Evolutionary conservation across 1,140 invertebrate genomes (phyloP), one percentile per base, ranked within the genome.

Genomic region (Euglossa dilemma): DNA sequence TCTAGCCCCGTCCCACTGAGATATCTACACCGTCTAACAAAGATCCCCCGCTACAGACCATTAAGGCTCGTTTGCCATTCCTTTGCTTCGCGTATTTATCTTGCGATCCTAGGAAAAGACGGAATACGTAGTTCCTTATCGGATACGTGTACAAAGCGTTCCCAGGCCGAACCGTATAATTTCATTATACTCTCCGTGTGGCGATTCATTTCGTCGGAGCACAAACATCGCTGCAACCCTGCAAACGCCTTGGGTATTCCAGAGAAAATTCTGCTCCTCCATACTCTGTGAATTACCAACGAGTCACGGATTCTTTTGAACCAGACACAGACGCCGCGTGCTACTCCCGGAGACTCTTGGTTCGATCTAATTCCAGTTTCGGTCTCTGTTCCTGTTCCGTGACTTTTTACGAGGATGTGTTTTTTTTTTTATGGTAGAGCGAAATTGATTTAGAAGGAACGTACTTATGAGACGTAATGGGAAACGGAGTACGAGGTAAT

Each of bases 31-130:
- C 64, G 59, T 54, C 80, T 74, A 84, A 86, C 71, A 70, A 86
- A 80, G 75, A 86, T 66, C 69, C 12, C 61, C 20, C 67, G 23
- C 57, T 67, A 9, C 36, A 28, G 59, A 45, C 81, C 63, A 83
- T 83, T 83, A 78, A 83, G 47, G 74, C 80, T 77, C 80, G 74
- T 77, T 83, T 83, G 74, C 80, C 81, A 71, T 83, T 83, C 81
- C 66, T 52, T 77, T 71, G n/a, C 52, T 28, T 36, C 45, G 11
- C 14, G n/a, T 52, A 78, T 83, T 77, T 77, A 83, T 83, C 75
- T 83, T 78, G 2, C 59, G 63, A 76, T 81, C 45, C 54, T 25
- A 54, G 43, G 63, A 57, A 76, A 82, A 82, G 80, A 82, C 72
- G 80, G 73, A 82, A 82, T 76, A 76, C 73, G 72, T 67, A 81